Conservation (phyloP, 2,888 invertebrate species). For the Parasteatoda lunata region DNA sequence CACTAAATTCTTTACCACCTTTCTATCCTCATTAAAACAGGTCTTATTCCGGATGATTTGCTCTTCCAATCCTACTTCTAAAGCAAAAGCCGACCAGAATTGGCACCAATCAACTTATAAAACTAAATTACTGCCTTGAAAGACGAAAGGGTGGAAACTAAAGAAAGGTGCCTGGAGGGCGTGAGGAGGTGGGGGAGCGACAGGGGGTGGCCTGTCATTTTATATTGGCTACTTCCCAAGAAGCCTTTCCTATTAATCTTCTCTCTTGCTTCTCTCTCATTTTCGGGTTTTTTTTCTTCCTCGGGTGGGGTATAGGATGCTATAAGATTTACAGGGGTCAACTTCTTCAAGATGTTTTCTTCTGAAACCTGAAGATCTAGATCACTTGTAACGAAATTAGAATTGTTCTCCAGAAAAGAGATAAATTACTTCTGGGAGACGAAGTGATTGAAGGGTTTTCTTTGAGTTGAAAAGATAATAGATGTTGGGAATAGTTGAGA, state of each 20-base stretch:
- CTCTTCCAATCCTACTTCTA: constrained; percentile 11
- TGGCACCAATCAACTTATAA: constrained; percentile 40
- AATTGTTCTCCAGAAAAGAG: too few relatives aligned
- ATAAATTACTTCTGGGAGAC: not conserved
- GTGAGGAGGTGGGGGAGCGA: not conserved
- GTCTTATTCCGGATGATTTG: constrained; percentile 17
- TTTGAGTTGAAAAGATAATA: not conserved
- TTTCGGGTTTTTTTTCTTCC: too few relatives aligned
- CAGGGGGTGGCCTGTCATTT: not conserved
- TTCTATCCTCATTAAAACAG: constrained; percentile 16
- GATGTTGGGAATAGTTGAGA: too few relatives aligned
- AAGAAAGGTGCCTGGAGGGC: not conserved
- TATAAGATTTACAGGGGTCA: not conserved
- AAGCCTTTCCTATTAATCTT: constrained; percentile 39
- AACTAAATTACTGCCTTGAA: constrained; percentile 38
- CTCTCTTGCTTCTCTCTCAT: constrained; percentile 5
- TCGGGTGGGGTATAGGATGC: not conserved
- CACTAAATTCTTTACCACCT: not conserved
- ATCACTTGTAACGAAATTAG: not conserved
- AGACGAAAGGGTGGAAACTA: constrained; percentile 9
- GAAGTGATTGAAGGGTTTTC: not conserved
- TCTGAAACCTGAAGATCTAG: not conserved
- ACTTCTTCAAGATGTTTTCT: not conserved
- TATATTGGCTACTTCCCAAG: constrained; percentile 38
- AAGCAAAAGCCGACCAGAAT: constrained; percentile 12